Evolutionary conservation across 2,888 invertebrate genomes (phyloP).

Genomic region (Spilosoma lubricipeda): DNA sequence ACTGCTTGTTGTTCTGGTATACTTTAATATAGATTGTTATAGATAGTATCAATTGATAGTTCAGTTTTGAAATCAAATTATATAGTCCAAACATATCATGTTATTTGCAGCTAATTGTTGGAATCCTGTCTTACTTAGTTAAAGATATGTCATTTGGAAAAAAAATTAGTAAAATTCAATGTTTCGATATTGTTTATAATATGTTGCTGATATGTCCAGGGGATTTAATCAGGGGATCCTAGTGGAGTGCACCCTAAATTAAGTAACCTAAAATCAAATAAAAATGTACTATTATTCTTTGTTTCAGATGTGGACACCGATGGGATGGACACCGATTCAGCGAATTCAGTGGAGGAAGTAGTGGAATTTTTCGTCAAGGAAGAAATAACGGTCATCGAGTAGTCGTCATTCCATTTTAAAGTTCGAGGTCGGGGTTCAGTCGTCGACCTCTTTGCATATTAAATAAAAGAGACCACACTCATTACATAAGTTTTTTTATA

Average conservation of each 20-base stretch:
- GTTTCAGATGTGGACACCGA: slow-evolving; percentile 96
- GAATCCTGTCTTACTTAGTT: no score
- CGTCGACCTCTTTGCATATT: slow-evolving; percentile 66
- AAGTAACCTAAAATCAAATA: background rate
- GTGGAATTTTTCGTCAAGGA: slow-evolving; percentile 99
- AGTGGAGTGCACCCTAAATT: background rate
- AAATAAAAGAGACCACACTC: slow-evolving; percentile 61
- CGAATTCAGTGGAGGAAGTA: slow-evolving; percentile 96
- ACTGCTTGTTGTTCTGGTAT: no score
- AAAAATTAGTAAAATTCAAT: no score
- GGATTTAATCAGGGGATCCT: no score
- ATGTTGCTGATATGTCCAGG: no score
- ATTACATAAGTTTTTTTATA: slow-evolving; percentile 69
- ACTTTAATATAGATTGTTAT: no score
- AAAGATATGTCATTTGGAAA: no score
- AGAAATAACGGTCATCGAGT: slow-evolving; percentile 93
- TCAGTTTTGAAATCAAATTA: no score
- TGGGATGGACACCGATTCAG: slow-evolving; percentile 93
- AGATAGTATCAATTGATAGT: no score
- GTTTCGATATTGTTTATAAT: no score
- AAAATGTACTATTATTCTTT: slow-evolving; percentile 39
- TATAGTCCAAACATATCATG: no score
- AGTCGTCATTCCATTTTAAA: slow-evolving; percentile 75
- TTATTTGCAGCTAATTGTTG: no score
- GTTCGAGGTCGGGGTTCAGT: slow-evolving; percentile 67